Conservation (phyloP, 2,797 vertebrate species). For the Malurus leucopterus region DNA sequence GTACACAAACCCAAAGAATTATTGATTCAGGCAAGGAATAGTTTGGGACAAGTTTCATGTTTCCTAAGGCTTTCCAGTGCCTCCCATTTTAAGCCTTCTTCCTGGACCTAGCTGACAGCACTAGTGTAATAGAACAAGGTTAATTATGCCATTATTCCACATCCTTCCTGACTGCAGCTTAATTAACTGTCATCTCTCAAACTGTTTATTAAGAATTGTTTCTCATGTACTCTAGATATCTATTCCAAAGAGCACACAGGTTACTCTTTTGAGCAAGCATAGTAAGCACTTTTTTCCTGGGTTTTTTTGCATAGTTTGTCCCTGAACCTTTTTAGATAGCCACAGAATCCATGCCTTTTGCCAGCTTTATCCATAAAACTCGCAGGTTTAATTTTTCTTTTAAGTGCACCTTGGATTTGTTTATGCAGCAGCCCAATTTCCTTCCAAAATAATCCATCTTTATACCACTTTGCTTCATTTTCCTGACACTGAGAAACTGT, state of each 20-base stretch:
- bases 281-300: background rate
- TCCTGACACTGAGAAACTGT: background rate
- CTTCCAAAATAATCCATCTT: background rate
- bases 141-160: slow-evolving; percentile 39
- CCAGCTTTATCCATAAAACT: background rate
- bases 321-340: background rate
- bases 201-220: slow-evolving; percentile 12
- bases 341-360: background rate
- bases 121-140: slow-evolving; percentile 1
- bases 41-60: background rate
- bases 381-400: background rate
- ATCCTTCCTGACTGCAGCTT: slow-evolving; percentile 46
- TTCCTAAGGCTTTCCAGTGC: background rate
- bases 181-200: slow-evolving; percentile 23
- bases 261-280: background rate
- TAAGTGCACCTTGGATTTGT: background rate
- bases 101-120: slow-evolving; percentile 19
- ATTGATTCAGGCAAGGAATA: background rate
- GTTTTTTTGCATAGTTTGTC: background rate
- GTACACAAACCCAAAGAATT: background rate
- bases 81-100: slow-evolving; percentile 8
- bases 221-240: background rate
- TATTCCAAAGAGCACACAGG: background rate
- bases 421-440: background rate
- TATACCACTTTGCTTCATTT: background rate